Evolutionary conservation across 2,888 invertebrate genomes (phyloP), one percentile per base, ranked within the genome.

Genomic region (Scaptomyza caliginosa): DNA sequence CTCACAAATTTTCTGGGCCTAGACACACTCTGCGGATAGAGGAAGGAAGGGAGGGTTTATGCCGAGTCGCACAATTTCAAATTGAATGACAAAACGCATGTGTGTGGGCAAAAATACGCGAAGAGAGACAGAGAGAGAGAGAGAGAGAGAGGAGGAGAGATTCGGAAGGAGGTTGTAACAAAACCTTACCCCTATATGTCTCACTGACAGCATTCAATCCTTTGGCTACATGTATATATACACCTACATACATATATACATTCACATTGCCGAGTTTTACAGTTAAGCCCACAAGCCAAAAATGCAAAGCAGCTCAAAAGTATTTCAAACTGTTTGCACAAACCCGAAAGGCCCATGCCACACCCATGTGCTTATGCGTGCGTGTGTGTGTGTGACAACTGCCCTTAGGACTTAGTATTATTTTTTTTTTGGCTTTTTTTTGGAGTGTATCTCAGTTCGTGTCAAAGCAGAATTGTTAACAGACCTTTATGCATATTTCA

Each of bases 231-330:
- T 34, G 23, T 40, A 23, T 34, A 36, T 48, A 52, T 19, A 57
- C 32, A 40, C 38, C 16, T 6, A 24, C 11, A 26, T 2, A 16
- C 3, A 24, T 3, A 42, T n/a, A 2, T 8, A n/a, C 2, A 11
- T 5, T 10, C 16, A 17, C 13, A 10, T 46, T 55, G 59, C 72
- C 24, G 50, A 42, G 36, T 34, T 30, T 55, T 11, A 16, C 46
- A 46, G 54, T 62, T 66, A 76, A 75, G 81, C 78, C 86, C 74
- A 64, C 74, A 81, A 81, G 84, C 85, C 62, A 74, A 84, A 84
- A 84, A 83, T 86, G 84, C 82, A 83, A 83, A 83, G 62, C 82
- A 84, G 86, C 82, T 86, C 76, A 57, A 74, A 86, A 86, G 82
- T 77, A 83, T 83, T 83, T 52, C 63, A 86, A 86, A 86, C 77